These are phyloP conservation scores for Acronicta psi DNA, from an alignment of 2,888 invertebrate genomes.

Conservation along the genomic window DNA sequence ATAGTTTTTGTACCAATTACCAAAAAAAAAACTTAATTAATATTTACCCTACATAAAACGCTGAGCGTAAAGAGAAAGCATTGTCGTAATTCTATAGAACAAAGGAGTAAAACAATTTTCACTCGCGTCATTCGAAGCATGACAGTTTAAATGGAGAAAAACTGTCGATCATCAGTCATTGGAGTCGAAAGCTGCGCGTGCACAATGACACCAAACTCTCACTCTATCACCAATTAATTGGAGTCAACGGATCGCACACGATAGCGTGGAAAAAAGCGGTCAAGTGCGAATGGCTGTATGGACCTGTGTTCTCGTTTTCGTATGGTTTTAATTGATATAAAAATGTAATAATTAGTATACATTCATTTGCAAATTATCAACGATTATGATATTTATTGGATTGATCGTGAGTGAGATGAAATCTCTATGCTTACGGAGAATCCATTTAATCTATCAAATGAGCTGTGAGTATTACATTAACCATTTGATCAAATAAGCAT, in stretches of 20 bases:
- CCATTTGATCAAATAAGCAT: too few species aligned
- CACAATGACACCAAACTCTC: constrained; percentile 73
- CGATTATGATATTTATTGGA: too few species aligned
- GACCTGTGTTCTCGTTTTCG: constrained; percentile 23
- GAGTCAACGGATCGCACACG: constrained; percentile 79
- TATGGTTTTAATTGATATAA: neutral
- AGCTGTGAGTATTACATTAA: too few species aligned
- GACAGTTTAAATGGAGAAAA: constrained; percentile 79
- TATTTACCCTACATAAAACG: constrained; percentile 7
- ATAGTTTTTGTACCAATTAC: neutral
- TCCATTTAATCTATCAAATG: too few species aligned
- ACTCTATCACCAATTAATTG: constrained; percentile 80
- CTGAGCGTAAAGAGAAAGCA: constrained; percentile 49
- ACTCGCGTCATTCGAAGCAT: constrained; percentile 76
- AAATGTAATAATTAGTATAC: neutral
- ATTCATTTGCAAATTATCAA: too few species aligned
- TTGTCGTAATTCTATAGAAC: constrained; percentile 44
- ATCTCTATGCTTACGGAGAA: too few species aligned
- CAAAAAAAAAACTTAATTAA: constrained; percentile 5
- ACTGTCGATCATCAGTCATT: constrained; percentile 79
- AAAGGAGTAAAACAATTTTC: constrained; percentile 70
- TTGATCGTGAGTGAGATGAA: too few species aligned
- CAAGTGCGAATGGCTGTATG: constrained; percentile 31
- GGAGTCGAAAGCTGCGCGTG: constrained; percentile 73
- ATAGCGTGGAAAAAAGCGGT: constrained; percentile 46